A percentile compares a stretch with the other conserved stretches of the same genome.
These are phyloP conservation scores for Chiloscyllium punctatum DNA, from an alignment of 2,797 vertebrate species.

Conservation along the genomic window DNA sequence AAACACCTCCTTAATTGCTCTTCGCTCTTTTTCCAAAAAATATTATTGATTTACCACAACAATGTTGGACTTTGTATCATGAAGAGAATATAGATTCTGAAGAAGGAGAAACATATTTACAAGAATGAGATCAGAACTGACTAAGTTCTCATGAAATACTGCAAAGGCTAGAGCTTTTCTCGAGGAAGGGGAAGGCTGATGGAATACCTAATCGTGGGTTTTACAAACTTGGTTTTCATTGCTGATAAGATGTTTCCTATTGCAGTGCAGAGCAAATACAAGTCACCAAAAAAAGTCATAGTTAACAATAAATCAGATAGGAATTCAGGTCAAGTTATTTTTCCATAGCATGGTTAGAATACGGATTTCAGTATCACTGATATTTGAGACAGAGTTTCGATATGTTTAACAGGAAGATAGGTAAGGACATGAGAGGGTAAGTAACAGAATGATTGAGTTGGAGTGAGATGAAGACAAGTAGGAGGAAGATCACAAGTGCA, in stretches of 20 bases:
- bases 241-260: background rate
- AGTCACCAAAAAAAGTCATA: background rate
- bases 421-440: background rate
- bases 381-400: background rate
- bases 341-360: background rate
- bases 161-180: background rate
- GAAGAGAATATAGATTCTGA: background rate
- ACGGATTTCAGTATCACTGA: background rate
- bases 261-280: background rate
- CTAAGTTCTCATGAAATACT: background rate
- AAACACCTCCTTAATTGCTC: background rate
- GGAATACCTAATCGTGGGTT: background rate
- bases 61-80: background rate
- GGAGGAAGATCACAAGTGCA: background rate
- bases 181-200: background rate
- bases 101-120: background rate
- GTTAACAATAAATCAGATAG: background rate
- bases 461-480: background rate
- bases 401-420: background rate
- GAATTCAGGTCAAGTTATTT: background rate
- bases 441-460: background rate
- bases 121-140: background rate
- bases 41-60: background rate
- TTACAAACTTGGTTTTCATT: background rate
- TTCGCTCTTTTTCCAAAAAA: background rate